Conservation (phyloP, 1,140 invertebrate species). For the Cherax destructor region DNA sequence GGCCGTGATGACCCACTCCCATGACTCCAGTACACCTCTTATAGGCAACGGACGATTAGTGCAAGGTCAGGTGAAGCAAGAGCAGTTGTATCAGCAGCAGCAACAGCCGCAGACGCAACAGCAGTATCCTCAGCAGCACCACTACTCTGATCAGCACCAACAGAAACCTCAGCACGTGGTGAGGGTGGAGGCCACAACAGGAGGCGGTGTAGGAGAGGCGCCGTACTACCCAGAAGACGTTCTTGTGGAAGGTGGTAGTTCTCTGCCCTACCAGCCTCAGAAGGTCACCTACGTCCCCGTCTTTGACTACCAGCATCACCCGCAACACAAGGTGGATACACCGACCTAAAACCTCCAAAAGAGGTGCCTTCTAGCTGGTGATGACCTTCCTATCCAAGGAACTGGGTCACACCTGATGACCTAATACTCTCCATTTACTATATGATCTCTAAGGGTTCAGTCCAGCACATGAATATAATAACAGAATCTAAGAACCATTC, state of each 20-base stretch:
- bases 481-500: no score
- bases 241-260: background rate
- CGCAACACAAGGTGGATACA: slow-evolving; percentile 13
- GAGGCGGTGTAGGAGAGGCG: background rate
- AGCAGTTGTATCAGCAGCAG: background rate
- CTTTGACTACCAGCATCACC: slow-evolving; percentile 23
- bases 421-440: no score
- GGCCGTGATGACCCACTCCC: slow-evolving; percentile 39
- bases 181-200: background rate
- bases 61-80: slow-evolving; percentile 38
- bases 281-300: slow-evolving; percentile 45
- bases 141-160: slow-evolving; percentile 1
- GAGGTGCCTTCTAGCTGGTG: no score
- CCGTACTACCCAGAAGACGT: slow-evolving; percentile 16
- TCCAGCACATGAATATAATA: no score
- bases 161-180: slow-evolving; percentile 11
- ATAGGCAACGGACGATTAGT: slow-evolving; percentile 52
- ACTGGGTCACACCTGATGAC: no score
- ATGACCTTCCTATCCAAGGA: no score
- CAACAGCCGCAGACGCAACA: slow-evolving; percentile 28
- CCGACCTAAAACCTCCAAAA: background rate
- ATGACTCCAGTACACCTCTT: slow-evolving; percentile 49
- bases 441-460: no score
- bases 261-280: background rate
- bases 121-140: slow-evolving; percentile 12